Evolutionary conservation across 2,797 vertebrate genomes (phyloP), one percentile per base, ranked within the genome.

Genomic region (Acridotheres tristis): DNA sequence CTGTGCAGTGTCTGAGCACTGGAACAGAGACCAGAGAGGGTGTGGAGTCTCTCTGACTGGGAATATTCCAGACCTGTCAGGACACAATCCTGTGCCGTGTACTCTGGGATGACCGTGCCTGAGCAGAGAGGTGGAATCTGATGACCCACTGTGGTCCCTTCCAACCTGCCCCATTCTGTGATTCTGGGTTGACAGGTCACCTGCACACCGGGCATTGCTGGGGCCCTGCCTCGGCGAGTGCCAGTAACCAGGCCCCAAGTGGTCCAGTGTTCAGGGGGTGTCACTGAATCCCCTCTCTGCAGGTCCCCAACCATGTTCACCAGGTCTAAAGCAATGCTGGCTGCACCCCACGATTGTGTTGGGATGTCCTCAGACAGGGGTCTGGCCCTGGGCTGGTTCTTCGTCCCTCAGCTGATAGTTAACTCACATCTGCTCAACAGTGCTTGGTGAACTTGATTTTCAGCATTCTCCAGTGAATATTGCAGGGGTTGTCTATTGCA

Each of bases 201-300:
- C 51, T 38, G 19, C 21, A 11, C 65, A 11, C 13, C 0, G 1
- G 36, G 38, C 45, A 14, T 8, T n/a, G 38, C 51, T 0, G 0
- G 23, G 45, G 25, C 30, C 18, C 8, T 50, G 32, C 22, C 15
- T 58, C 43, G 26, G 7, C 13, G 22, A 69, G 32, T 54, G 48
- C 45, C 16, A 25, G 0, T 69, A 75, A 6, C 27, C 30, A 16
- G 11, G 29, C 6, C 25, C 9, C 1, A 7, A 9, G 22, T 29
- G 10, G 14, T 7, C 5, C 1, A 1, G 20, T 65, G 32, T 25
- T 48, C 4, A 12, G 27, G 5, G 17, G 8, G 0, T 34, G 38
- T 25, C 2, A 30, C 1, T 3, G 4, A 48, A 12, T 58, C 8
- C 45, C 48, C 0, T 0, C 26, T 71, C 25, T 58, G 25, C 51